phyloP scores from a whole-genome alignment of 2,888 invertebrate species.

The Drosophila longiperda region DNA sequence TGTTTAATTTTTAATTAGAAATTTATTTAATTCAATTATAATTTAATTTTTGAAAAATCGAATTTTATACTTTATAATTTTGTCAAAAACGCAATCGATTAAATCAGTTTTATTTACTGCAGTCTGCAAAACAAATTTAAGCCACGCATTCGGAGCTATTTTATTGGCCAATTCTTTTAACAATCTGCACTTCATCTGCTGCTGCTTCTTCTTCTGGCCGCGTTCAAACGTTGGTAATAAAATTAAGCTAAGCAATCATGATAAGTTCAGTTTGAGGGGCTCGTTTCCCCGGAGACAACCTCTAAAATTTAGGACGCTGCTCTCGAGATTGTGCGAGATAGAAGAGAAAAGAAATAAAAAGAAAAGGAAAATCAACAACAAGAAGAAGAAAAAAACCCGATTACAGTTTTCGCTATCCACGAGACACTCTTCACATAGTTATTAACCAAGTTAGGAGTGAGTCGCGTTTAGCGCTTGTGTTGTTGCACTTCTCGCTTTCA shows the following conservation, averaged over 20 bases:
- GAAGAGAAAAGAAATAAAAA: conserved; percentile 6
- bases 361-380: neutral
- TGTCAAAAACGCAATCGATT: neutral
- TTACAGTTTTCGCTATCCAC: conserved; percentile 43
- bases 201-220: neutral
- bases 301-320: conserved; percentile 16
- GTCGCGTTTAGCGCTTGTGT: conserved; percentile 39
- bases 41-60: too few relatives aligned
- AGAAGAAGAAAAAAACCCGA: conserved; percentile 22
- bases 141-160: neutral
- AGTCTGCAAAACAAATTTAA: neutral
- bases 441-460: conserved; percentile 51
- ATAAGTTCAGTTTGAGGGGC: conserved; percentile 13
- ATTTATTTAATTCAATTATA: neutral
- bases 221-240: conserved; percentile 24
- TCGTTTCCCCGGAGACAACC: conserved; percentile 21
- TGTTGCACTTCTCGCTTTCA: conserved; percentile 76
- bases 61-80: neutral
- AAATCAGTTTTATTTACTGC: neutral
- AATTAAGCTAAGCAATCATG: conserved; percentile 34
- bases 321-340: conserved; percentile 2
- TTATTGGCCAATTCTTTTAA: neutral
- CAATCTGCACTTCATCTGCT: neutral
- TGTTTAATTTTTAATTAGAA: neutral
- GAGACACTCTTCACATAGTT: conserved; percentile 7